phyloP scores from a whole-genome alignment of 2,888 invertebrate genomes.

The Synergus laeviventris region DNA sequence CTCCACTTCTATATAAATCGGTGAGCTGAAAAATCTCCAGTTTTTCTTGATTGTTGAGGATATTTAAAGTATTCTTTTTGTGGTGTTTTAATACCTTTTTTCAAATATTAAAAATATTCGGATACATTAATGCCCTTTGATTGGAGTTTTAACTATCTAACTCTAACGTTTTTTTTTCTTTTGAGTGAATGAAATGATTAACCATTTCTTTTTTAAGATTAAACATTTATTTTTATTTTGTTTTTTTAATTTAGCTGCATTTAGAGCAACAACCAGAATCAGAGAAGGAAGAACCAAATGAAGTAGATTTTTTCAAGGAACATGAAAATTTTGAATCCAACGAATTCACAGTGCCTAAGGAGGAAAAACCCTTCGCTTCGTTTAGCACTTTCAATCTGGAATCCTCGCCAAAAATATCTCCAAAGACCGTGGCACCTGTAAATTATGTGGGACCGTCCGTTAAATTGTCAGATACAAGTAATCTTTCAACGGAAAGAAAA shows the following conservation, averaged over 20 bases:
- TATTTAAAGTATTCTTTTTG: neutral
- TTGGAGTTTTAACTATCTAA: neutral
- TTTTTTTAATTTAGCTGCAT: conserved; percentile 80
- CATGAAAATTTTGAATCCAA: conserved; percentile 78
- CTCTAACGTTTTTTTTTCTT: neutral
- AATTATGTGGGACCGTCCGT: conserved; percentile 66
- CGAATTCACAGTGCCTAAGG: conserved; percentile 56
- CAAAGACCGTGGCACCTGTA: conserved; percentile 47
- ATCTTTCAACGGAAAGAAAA: conserved; percentile 76
- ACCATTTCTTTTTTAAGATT: neutral
- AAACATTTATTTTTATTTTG: neutral
- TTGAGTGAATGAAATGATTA: neutral
- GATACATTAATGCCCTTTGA: neutral
- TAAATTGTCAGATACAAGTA: conserved; percentile 64
- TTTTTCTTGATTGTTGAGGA: neutral
- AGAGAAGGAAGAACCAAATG: conserved; percentile 81
- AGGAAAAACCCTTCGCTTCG: conserved; percentile 44
- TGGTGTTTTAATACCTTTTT: neutral
- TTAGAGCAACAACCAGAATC: conserved; percentile 82
- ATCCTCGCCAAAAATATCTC: conserved; percentile 40
- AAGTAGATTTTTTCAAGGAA: conserved; percentile 95
- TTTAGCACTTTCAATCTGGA: conserved; percentile 45
- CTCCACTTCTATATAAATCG: conserved; percentile 66
- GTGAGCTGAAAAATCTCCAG: conserved; percentile 64
- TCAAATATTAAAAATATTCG: neutral